Base-by-base conservation (phyloP, 1,140 invertebrate species). In the Pseudachorutes palmiensis region DNA sequence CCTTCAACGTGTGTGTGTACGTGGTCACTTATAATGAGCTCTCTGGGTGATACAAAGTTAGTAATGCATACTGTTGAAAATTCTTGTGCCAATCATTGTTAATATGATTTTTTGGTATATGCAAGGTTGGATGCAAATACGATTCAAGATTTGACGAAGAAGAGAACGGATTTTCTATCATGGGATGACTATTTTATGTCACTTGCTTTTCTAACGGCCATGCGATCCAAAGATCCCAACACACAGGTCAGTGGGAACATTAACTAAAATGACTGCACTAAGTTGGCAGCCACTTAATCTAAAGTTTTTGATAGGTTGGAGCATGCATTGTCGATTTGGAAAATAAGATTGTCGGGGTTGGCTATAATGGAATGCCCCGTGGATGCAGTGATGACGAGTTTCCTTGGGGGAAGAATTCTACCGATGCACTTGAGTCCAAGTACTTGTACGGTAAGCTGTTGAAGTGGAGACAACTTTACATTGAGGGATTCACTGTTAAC, bases 141-240 rank as follows among this genome's bases (percentile, higher is more conserved):
- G n/a, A n/a, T n/a, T n/a, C 60, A 62, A 19, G 65, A 70, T 55
- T 26, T 66, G n/a, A 66, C 68, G 16, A 61, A 70, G 36, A 85
- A 85, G 76, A 77, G 84, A 68, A 60, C 69, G n/a, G 77, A 82
- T 66, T 88, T 86, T 74, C 72, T 90, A 30, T 77, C 80, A n/a
- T 94, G 91, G 91, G 80, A 87, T 66, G 94, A 98, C 69, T 97
- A 95, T 80, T 97, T 97, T 75, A 97, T 98, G 94, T 87, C 88
- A 0, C 85, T 87, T 3, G 87, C 87, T 9, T 87, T 94, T 75
- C 78, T 96, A 16, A 84, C 89, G 26, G 88, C 94, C 1, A 87
- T 91, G 80, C 82, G 94, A 67, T 95, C 92, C 75, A 98, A 98
- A 82, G 94, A 98, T 84, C 94, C 94, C 0, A 80, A 77, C 62